These are phyloP conservation scores for Pterobdella sp. DNA, from an alignment of 2,888 invertebrate genomes.

Conservation along the genomic window DNA sequence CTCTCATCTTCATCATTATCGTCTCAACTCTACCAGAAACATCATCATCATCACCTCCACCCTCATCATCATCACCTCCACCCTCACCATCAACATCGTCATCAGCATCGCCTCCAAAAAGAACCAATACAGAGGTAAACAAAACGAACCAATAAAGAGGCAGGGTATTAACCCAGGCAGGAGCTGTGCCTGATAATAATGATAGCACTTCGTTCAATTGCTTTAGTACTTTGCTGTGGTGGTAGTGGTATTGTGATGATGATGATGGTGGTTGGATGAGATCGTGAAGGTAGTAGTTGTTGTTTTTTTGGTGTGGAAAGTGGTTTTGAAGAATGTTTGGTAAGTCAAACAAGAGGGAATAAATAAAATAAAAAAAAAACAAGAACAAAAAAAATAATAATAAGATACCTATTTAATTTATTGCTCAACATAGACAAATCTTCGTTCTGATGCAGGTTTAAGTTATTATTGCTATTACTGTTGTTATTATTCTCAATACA, in stretches of 20 bases:
- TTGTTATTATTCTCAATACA: no score
- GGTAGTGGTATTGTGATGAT: constrained; percentile 9
- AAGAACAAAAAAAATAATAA: no score
- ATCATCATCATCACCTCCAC: constrained; percentile 7
- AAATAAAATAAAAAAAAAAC: no score
- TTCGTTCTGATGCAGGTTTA: no score
- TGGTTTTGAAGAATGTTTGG: background rate
- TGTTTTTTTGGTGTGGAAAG: background rate
- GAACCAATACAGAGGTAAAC: background rate
- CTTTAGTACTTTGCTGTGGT: constrained; percentile 66
- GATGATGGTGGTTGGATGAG: background rate
- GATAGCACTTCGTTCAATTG: constrained; percentile 95
- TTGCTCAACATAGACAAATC: no score
- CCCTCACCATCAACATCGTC: background rate
- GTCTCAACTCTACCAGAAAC: background rate
- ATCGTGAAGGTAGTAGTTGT: background rate
- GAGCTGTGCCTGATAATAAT: constrained; percentile 92
- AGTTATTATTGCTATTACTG: no score
- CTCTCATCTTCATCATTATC: no score
- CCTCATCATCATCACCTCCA: constrained; percentile 7
- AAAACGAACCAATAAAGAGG: constrained; percentile 66
- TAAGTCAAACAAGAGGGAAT: background rate
- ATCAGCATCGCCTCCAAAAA: background rate
- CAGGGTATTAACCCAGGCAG: constrained; percentile 85
- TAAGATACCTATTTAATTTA: no score